Base-by-base conservation (phyloP, 2,113 vertebrate genomes). In the Chloroceryle aenea region DNA sequence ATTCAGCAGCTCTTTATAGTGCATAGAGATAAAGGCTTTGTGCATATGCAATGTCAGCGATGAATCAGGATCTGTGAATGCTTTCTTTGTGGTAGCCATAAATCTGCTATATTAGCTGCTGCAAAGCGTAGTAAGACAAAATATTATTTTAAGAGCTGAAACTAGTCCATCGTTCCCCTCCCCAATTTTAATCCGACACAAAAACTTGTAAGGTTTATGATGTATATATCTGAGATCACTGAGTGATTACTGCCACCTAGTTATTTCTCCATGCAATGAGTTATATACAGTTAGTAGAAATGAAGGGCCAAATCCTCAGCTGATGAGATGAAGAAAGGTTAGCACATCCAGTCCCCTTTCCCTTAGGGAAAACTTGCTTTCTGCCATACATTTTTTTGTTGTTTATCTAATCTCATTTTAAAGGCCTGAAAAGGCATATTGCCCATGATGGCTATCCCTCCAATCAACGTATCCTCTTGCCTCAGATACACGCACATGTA, bases 211-310 rank as follows among this genome's bases (percentile, higher is more conserved):
- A 67, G 5, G 40, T 78, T 90, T 71, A 81, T 56, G 20, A 86
- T 77, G 25, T 58, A 25, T 25, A 42, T 2, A 19, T 84, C 43
- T 74, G 30, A 81, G 68, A 92, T 90, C 66, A 42, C 2, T 66
- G 84, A 76, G 91, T 86, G 84, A 90, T 96, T 97, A 92, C 85
- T 95, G 96, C 85, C 66, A 90, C 55, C 92, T 97, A 90, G 90
- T 93, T 93, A 72, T 77, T 74, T 82, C 69, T 80, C 34, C 38
- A 32, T 59, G 90, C 62, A 95, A 90, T 66, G 43, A 80, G 58
- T 89, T 92, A 67, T 36, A 64, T 29, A 42, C 26, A 90, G 43
- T 61, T 40, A 76, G 30, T 32, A 83, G 62, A 85, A 93, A 76
- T 14, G 58, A 86, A 87, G 26, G 61, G 12, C 47, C 82, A 94